These are phyloP conservation scores for Heliconius cydno DNA, from an alignment of 2,888 invertebrate species.

Conservation along the genomic window DNA sequence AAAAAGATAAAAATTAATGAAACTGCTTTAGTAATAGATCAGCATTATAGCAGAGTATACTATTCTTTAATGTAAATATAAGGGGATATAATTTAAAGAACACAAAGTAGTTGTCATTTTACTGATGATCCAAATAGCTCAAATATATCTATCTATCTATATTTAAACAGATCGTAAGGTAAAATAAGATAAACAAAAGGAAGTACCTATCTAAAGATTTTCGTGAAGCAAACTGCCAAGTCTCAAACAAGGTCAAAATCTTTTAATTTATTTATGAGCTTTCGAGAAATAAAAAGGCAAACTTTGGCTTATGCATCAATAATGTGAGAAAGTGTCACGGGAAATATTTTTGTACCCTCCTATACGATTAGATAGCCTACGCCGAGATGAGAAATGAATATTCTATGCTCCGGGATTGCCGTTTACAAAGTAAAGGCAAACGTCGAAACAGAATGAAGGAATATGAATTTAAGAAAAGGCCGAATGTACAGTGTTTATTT, in stretches of 20 bases:
- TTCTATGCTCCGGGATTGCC: constrained; percentile 50
- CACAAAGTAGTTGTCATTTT: no score
- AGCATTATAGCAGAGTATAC: neutral
- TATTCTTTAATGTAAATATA: no score
- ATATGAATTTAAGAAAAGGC: constrained; percentile 30
- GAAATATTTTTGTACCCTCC: constrained; percentile 49
- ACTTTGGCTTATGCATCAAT: constrained; percentile 50
- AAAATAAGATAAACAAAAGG: neutral
- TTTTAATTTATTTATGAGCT: constrained; percentile 16
- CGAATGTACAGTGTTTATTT: constrained; percentile 22
- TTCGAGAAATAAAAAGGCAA: constrained; percentile 32
- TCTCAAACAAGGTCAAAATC: neutral
- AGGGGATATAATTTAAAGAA: no score
- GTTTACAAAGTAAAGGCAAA: constrained; percentile 41
- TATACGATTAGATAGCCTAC: constrained; percentile 50
- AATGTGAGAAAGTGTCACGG: constrained; percentile 51
- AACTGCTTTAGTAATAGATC: neutral
- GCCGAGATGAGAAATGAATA: constrained; percentile 57
- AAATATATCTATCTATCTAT: neutral
- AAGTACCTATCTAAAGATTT: neutral
- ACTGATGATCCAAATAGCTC: neutral
- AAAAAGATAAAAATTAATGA: no score
- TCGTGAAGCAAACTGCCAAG: neutral
- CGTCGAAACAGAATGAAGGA: constrained; percentile 36
- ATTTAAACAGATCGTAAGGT: neutral